Evolutionary conservation across 2,797 vertebrate genomes (phyloP).

Genomic region (Sciurus vulgaris): DNA sequence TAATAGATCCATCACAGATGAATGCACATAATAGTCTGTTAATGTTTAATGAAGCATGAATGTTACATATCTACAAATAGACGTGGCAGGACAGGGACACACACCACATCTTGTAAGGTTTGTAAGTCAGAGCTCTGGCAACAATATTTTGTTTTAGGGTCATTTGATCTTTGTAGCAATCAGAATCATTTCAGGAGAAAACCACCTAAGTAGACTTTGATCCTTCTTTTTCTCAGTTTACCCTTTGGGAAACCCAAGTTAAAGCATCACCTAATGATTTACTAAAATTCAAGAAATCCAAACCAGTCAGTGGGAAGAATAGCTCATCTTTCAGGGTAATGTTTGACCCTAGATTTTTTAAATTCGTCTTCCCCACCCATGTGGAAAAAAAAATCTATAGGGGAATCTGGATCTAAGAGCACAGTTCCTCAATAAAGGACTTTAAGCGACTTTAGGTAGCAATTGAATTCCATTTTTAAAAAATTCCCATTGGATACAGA

Average conservation of each 20-base stretch:
- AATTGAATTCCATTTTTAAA: background rate
- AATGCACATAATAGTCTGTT: slow-evolving; percentile 34
- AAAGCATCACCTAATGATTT: background rate
- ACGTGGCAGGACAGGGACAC: slow-evolving; percentile 32
- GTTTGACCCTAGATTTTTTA: background rate
- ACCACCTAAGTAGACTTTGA: background rate
- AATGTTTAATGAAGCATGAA: slow-evolving; percentile 35
- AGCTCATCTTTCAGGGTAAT: background rate
- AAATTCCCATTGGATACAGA: background rate
- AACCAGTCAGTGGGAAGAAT: background rate
- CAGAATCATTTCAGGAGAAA: slow-evolving; percentile 64
- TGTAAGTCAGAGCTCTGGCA: slow-evolving; percentile 34
- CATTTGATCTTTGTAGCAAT: slow-evolving; percentile 34
- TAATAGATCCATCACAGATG: background rate
- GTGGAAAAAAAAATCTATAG: background rate
- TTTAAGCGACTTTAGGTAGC: background rate
- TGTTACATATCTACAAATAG: background rate
- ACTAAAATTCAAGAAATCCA: background rate
- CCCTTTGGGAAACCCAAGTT: background rate
- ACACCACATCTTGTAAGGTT: slow-evolving; percentile 41
- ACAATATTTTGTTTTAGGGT: background rate
- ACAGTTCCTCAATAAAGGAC: background rate
- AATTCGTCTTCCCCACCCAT: background rate
- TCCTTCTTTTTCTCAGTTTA: background rate
- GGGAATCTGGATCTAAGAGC: background rate